Base-by-base conservation (phyloP, 2,113 vertebrate genomes). In the Nipponia nippon region DNA sequence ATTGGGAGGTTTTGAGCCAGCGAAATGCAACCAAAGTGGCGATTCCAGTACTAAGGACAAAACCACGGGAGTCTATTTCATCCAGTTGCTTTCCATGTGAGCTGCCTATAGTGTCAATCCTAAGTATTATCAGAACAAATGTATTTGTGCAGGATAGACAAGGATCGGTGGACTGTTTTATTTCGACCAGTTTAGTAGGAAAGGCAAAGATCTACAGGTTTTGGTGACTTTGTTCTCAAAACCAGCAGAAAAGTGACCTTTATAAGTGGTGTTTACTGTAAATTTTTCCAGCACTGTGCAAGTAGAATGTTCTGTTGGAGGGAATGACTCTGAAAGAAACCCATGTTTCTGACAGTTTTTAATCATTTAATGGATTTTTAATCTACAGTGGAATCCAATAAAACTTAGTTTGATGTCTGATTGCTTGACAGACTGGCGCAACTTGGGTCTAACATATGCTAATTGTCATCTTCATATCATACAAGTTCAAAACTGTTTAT, bases 321-420 rank as follows among this genome's bases (percentile, higher is more conserved):
- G 30, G 59, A 76, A n/a, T 56, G 69, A 61, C 47, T 91, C 32
- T 79, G 72, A 65, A 71, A 55, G 38, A 84, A 89, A 52, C 66
- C 34, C 36, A 14, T 19, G 56, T 86, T 91, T 92, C 50, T 89
- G 30, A 46, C 78, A 75, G 38, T 30, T 94, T 93, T 93, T 89
- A 91, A 91, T 94, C 77, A 40, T 92, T 73, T 79, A 69, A 76
- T 95, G 65, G 69, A 52, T 97, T 95, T 96, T 84, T 92, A 89
- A 76, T 96, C 77, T 79, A 42, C 2, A 3, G 19, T 69, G 36
- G 36, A 83, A 93, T 92, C 73, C 77, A 87, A 16, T 82, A 76
- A 89, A 94, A 95, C 87, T 87, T 63, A 92, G 50, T 89, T 88
- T 83, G 52, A 47, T 89, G 50, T 87, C 77, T 89, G 65, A 75